Percentiles rank a stretch among this genome's conserved stretches.
phyloP scores from a whole-genome alignment of 1,140 invertebrate species.

The Neotoxoptera formosana region DNA sequence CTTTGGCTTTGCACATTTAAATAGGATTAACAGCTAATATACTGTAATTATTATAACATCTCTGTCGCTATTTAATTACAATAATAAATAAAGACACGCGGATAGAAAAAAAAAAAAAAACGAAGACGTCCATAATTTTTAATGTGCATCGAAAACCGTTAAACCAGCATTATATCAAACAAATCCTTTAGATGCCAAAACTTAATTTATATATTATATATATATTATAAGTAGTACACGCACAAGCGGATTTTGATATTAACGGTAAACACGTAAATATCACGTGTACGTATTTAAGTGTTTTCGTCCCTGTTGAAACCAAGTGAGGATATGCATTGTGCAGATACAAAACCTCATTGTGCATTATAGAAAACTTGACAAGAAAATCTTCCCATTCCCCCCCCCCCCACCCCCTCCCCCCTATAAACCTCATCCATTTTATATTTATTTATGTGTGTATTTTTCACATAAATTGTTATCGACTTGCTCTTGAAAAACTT shows the following conservation, averaged over 20 bases:
- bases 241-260: constrained; percentile 35
- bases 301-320: constrained; percentile 49
- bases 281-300: constrained; percentile 42
- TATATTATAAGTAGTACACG: constrained; percentile 26
- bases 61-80: not conserved
- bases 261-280: constrained; percentile 22
- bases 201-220: constrained; percentile 11
- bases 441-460: not conserved
- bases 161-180: constrained; percentile 17
- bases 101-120: not conserved
- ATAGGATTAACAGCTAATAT: not conserved
- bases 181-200: constrained; percentile 36
- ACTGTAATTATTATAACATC: constrained; percentile 7
- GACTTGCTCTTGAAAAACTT: constrained; percentile 1
- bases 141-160: constrained; percentile 54
- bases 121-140: not conserved
- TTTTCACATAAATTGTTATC: constrained; percentile 37
- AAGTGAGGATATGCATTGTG: constrained; percentile 7
- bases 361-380: constrained; percentile 6
- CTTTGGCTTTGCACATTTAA: constrained; percentile 38
- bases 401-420: no score
- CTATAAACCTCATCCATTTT: not conserved
- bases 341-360: constrained; percentile 16
- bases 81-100: not conserved
- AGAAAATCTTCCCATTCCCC: not conserved